Evolutionary conservation across 2,797 vertebrate genomes (phyloP), one percentile per base, ranked within the genome.

Genomic region (Kryptopterus vitreolus): DNA sequence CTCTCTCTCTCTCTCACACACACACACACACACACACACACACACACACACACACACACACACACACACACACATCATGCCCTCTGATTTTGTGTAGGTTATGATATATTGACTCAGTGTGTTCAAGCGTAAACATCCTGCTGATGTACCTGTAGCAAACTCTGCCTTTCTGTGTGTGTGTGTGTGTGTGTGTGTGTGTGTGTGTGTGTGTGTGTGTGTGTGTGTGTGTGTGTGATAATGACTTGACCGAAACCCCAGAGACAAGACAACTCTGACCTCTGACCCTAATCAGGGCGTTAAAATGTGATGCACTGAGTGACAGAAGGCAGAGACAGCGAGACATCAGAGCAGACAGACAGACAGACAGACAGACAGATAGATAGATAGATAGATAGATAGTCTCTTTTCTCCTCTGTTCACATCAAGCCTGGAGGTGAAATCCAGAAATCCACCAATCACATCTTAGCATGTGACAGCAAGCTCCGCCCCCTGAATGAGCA

Each of bases 251-350:
- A 26, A 85, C 84, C 86, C 85, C 84, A 85, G 87, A 85, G 91
- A 86, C 87, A 89, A 89, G 35, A 18, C 55, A 76, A 88, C 83
- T 59, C 84, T 88, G 88, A 94, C 90, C 93, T 92, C 88, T 92
- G 92, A 93, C 92, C 91, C 87, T 87, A 91, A 94, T 92, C 93
- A 92, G 82, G 84, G 82, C 81, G 89, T 86, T 84, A 88, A 87
- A 90, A 92, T 91, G 91, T 92, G 92, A 75, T n/a, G 6, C 24
- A 6, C 48, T 66, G 81, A 57, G 75, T 55, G 71, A 73, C 76
- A 77, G 69, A 77, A 15, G 53, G 58, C 24, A 58, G 22, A 73
- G 71, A 76, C 38, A 46, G 75, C 52, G 71, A 55, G 18, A 46
- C n/a, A n/a, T n/a, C n/a, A n/a, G n/a, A n/a, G n/a, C 4, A 69